Percentiles rank a stretch among this genome's conserved stretches.
phyloP scores from a whole-genome alignment of 1,140 invertebrate species.

The Drosophila lowei region DNA sequence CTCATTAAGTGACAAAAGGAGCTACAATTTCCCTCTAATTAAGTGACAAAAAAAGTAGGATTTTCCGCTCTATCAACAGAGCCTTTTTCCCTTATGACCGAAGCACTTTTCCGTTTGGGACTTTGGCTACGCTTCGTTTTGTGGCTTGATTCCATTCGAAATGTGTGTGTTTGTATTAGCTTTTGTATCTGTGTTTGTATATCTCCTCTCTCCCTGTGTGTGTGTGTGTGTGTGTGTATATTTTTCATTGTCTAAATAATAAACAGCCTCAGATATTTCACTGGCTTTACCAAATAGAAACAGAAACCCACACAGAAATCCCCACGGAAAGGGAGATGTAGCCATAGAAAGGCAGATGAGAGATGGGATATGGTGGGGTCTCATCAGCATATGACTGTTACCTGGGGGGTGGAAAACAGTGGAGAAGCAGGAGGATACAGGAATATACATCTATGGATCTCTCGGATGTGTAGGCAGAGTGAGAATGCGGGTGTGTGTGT shows the following conservation, averaged over 20 bases:
- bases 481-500: neutral
- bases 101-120: neutral
- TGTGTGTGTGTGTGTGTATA: slow-evolving; percentile 5
- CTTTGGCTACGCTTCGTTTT: neutral
- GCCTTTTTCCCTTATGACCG: neutral
- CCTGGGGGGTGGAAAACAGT: neutral
- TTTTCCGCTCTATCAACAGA: too few species aligned
- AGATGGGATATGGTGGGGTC: too few species aligned
- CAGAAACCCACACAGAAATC: slow-evolving; percentile 7
- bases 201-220: neutral
- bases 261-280: slow-evolving; percentile 51
- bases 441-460: too few species aligned
- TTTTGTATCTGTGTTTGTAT: too few species aligned
- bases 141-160: slow-evolving; percentile 14
- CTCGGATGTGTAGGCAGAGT: neutral
- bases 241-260: slow-evolving; percentile 62
- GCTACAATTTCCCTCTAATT: too few species aligned
- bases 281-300: slow-evolving; percentile 13
- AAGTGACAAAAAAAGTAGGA: too few species aligned
- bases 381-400: slow-evolving; percentile 31
- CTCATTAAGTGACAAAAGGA: too few species aligned
- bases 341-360: too few species aligned
- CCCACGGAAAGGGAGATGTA: neutral
- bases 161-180: neutral
- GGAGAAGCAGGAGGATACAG: neutral